Conservation (phyloP, 92 coral and sea anemone species). For the Micromussa lordhowensis region DNA sequence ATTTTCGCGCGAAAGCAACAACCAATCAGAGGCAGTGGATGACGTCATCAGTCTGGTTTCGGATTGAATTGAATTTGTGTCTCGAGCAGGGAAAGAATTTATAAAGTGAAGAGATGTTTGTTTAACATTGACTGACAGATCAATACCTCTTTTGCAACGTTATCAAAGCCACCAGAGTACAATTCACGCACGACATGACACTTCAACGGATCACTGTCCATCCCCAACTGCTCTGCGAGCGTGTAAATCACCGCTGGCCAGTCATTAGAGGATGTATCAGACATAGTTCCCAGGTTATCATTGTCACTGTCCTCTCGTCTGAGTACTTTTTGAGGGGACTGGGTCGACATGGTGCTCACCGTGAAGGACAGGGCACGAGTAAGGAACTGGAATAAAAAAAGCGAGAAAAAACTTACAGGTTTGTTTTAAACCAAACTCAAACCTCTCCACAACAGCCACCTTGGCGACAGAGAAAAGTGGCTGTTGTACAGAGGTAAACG, state of each 20-base stretch:
- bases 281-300: not conserved
- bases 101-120: not conserved
- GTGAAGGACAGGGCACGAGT: slow-evolving; percentile 74
- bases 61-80: too few species aligned
- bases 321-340: slow-evolving; percentile 31
- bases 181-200: slow-evolving; percentile 83
- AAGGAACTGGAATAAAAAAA: slow-evolving; percentile 57
- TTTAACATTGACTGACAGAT: not conserved
- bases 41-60: too few species aligned
- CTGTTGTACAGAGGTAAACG: too few species aligned
- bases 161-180: slow-evolving; percentile 83
- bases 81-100: too few species aligned
- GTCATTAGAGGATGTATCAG: slow-evolving; percentile 49
- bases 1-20: not conserved
- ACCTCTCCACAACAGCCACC: too few species aligned
- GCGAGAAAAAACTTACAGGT: not conserved
- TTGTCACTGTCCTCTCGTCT: slow-evolving; percentile 45
- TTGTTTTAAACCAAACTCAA: too few species aligned
- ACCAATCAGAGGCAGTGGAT: too few species aligned
- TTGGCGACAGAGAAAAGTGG: too few species aligned
- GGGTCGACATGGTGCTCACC: slow-evolving; percentile 55
- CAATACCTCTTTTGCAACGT: slow-evolving; percentile 83
- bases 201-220: slow-evolving; percentile 78
- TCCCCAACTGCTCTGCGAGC: slow-evolving; percentile 89
- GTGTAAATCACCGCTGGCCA: slow-evolving; percentile 79